These are phyloP conservation scores for Chiridota heheva DNA, from an alignment of 35 echinoderm and acorn worm species.

Conservation along the genomic window DNA sequence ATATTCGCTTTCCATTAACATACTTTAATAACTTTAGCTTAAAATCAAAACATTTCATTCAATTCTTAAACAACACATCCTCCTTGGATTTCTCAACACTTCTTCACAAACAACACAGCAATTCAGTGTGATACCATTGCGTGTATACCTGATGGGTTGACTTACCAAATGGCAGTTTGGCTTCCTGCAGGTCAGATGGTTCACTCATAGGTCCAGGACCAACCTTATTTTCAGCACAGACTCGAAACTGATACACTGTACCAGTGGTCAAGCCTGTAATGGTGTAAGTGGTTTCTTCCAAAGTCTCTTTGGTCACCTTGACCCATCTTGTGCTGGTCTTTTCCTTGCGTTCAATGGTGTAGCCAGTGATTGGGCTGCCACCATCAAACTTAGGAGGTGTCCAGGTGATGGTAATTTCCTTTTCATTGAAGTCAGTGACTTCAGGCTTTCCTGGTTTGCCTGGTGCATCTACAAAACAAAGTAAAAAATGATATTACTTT, in stretches of 20 bases:
- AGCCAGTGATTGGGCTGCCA: slow-evolving; percentile 18
- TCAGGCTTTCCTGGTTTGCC: slow-evolving; percentile 57
- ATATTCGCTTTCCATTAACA: too few species aligned
- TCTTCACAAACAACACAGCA: too few species aligned
- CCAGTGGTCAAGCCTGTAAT: slow-evolving; percentile 48
- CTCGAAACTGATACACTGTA: slow-evolving; percentile 62
- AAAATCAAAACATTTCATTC: too few species aligned
- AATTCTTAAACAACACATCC: too few species aligned
- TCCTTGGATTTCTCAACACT: too few species aligned
- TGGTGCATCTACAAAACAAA: slow-evolving; percentile 52
- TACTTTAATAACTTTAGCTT: too few species aligned
- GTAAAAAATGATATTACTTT: slow-evolving; percentile 7
- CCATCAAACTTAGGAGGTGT: slow-evolving; percentile 74
- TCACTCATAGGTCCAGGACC: slow-evolving; percentile 58
- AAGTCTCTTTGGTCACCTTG: slow-evolving; percentile 25
- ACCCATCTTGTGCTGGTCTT: slow-evolving; percentile 51
- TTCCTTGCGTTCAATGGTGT: slow-evolving; percentile 67
- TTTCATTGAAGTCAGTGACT: slow-evolving; percentile 41
- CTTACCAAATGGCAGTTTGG: slow-evolving; percentile 72
- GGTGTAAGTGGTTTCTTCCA: slow-evolving; percentile 17
- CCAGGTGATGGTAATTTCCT: slow-evolving; percentile 59
- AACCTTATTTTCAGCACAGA: slow-evolving; percentile 68
- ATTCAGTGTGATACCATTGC: too few species aligned
- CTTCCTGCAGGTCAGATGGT: slow-evolving; percentile 22
- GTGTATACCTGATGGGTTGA: too few species aligned